These are phyloP conservation scores for Sebastiscus tertius DNA, from an alignment of 2,797 vertebrate species.

Conservation along the genomic window DNA sequence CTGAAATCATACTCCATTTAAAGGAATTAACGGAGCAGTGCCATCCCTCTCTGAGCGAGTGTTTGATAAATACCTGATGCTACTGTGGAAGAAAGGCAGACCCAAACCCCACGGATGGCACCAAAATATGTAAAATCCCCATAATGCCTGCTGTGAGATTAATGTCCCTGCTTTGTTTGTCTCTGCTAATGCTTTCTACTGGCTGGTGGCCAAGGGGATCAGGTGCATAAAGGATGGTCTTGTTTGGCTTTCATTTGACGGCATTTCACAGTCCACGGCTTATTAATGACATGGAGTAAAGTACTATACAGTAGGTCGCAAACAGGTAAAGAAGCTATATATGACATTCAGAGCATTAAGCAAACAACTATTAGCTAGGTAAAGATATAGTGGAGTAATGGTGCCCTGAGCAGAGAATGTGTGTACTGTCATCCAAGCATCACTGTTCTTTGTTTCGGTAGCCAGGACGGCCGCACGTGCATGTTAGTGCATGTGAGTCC, in stretches of 20 bases:
- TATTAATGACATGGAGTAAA: neutral
- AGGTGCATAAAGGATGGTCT: slow-evolving; percentile 19
- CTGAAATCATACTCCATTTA: slow-evolving; percentile 4
- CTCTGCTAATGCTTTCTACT: slow-evolving; percentile 19
- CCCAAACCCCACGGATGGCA: neutral
- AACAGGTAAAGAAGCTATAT: neutral
- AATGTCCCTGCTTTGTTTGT: slow-evolving; percentile 25
- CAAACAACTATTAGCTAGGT: too few relatives aligned
- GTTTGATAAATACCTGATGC: slow-evolving; percentile 40
- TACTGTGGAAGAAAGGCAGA: slow-evolving; percentile 1
- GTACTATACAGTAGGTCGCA: neutral
- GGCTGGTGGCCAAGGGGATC: slow-evolving; percentile 29
- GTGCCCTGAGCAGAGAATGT: too few relatives aligned
- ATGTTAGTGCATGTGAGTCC: too few relatives aligned
- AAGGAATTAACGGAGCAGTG: neutral
- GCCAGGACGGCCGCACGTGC: too few relatives aligned
- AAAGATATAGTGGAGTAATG: too few relatives aligned
- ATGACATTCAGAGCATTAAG: too few relatives aligned
- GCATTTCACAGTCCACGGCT: neutral
- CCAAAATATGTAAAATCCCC: slow-evolving; percentile 15
- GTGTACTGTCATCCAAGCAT: too few relatives aligned
- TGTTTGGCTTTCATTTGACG: slow-evolving; percentile 21
- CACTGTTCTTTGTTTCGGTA: too few relatives aligned
- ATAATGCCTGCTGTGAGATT: slow-evolving; percentile 35
- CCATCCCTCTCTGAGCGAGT: slow-evolving; percentile 2